A percentile compares a stretch with the other conserved stretches of the same genome.
Evolutionary conservation across 2,888 invertebrate species (phyloP).

Genomic region (Drosophila sordidapex): DNA sequence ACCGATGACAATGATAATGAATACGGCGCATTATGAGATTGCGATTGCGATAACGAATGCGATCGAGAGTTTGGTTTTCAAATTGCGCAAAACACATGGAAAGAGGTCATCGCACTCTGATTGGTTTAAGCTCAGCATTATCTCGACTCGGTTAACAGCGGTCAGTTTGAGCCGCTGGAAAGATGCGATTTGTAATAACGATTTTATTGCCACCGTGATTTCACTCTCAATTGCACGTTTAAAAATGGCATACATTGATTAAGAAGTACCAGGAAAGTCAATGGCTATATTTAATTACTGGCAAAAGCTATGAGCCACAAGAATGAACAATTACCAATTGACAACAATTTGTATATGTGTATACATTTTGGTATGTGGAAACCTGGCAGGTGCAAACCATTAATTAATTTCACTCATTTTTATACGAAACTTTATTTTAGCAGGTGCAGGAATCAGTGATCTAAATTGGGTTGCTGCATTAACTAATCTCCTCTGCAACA

Average conservation of each 20-base stretch:
- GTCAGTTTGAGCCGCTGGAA: neutral
- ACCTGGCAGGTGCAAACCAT: neutral
- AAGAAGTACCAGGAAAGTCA: neutral
- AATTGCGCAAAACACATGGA: constrained; percentile 70
- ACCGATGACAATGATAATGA: constrained; percentile 59
- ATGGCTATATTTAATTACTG: neutral
- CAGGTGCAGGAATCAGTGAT: neutral
- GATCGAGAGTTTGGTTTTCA: constrained; percentile 61
- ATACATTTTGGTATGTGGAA: too few species aligned
- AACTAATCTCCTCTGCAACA: neutral
- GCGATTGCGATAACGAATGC: constrained; percentile 12
- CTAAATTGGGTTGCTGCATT: neutral
- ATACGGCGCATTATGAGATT: constrained; percentile 68
- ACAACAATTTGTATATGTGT: neutral
- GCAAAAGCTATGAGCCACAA: neutral
- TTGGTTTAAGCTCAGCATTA: constrained; percentile 26
- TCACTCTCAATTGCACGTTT: neutral
- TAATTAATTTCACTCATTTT: neutral
- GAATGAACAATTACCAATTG: neutral
- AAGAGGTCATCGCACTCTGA: constrained; percentile 48
- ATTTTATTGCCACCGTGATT: constrained; percentile 2
- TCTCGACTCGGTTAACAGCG: constrained; percentile 4
- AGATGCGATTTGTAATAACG: neutral
- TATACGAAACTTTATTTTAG: neutral
- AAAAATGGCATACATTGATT: neutral